Percentiles rank a stretch among this genome's conserved stretches.
Conservation (phyloP, 2,888 invertebrate species). For the Drosophila nr. perissopoda region DNA sequence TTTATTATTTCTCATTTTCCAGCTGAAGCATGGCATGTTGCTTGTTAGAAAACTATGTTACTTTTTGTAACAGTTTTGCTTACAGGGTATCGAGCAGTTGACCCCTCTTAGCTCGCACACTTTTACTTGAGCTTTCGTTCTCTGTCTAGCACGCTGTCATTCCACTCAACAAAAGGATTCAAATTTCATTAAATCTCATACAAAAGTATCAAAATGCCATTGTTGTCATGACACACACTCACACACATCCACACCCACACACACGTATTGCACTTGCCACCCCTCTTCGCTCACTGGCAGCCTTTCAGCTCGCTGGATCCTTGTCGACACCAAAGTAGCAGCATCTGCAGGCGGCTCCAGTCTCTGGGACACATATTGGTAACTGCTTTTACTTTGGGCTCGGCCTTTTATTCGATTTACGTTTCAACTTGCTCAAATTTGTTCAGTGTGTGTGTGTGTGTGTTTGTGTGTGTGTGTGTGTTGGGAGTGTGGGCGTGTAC, state of each 20-base stretch:
- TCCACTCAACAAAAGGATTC: constrained; percentile 79
- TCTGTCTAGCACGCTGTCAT: constrained; percentile 57
- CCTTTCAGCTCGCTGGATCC: constrained; percentile 15
- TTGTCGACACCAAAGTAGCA: constrained; percentile 50
- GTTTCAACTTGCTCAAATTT: constrained; percentile 67
- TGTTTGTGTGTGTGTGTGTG: constrained; percentile 22
- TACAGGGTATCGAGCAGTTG: neutral
- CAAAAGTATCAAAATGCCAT: constrained; percentile 80
- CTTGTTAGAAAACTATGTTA: neutral
- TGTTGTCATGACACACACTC: constrained; percentile 65
- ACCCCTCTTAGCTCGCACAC: neutral
- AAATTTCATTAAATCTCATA: constrained; percentile 81
- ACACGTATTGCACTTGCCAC: constrained; percentile 46
- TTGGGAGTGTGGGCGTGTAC: constrained; percentile 20
- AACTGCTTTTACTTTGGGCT: constrained; percentile 75
- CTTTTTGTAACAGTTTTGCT: neutral
- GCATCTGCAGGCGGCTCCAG: constrained; percentile 39
- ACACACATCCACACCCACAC: constrained; percentile 20
- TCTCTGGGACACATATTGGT: constrained; percentile 52
- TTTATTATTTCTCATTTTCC: neutral
- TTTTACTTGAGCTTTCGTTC: constrained; percentile 21
- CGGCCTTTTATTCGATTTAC: constrained; percentile 77
- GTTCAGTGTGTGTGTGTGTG: constrained; percentile 30
- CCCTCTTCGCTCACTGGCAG: neutral
- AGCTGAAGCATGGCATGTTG: too few species aligned